phyloP scores from a whole-genome alignment of 1,140 invertebrate species.

The Leucophenga varia region DNA sequence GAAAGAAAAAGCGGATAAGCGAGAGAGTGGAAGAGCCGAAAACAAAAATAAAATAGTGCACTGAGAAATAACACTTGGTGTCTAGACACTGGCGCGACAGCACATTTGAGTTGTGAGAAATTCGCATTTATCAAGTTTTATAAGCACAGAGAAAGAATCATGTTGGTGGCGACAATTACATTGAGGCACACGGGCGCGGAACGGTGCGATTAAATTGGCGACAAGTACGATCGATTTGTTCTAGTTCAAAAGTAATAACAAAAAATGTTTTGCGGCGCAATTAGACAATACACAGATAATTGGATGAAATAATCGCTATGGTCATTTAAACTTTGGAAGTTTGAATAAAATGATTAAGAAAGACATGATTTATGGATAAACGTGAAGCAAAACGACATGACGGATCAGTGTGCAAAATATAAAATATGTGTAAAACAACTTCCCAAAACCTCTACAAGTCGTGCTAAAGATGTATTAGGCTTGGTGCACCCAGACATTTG shows the following conservation, averaged over 20 bases:
- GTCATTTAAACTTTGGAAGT: neutral
- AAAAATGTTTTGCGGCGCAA: neutral
- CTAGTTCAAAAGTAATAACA: neutral
- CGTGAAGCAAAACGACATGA: too few relatives aligned
- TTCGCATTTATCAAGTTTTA: neutral
- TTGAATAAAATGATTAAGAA: neutral
- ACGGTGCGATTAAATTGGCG: too few relatives aligned
- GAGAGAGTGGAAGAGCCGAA: too few relatives aligned
- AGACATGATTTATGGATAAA: too few relatives aligned
- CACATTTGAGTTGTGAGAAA: neutral
- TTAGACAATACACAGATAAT: neutral
- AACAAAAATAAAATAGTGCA: too few relatives aligned
- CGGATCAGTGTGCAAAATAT: conserved; percentile 2
- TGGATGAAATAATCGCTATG: neutral
- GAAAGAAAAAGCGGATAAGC: too few relatives aligned
- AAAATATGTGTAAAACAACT: conserved; percentile 9
- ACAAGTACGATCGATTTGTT: too few relatives aligned
- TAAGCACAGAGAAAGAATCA: neutral
- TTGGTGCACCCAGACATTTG: conserved; percentile 56
- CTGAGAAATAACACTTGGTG: neutral
- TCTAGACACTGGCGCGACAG: neutral
- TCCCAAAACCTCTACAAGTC: neutral
- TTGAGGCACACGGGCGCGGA: too few relatives aligned
- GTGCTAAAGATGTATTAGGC: conserved; percentile 26
- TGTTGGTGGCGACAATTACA: neutral